Base-by-base conservation (phyloP, 2,113 vertebrate species). In the Platysteira castanea region DNA sequence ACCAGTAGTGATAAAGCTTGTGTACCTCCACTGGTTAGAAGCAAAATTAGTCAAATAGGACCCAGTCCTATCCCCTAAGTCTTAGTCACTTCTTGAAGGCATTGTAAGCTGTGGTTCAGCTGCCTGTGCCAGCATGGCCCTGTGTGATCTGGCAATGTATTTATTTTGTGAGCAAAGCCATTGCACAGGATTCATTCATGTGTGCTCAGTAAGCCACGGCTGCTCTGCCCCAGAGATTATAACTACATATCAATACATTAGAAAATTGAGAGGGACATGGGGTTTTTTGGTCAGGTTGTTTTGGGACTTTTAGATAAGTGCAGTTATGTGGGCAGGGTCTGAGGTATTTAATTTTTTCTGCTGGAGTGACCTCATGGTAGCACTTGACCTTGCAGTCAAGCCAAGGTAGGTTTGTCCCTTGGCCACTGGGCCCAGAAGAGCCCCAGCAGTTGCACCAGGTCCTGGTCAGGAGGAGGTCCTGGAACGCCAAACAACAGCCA, bases 111-210 rank as follows among this genome's bases (percentile, higher is more conserved):
- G 7, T 49, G 69, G 64, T 74, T 89, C 30, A 14, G 23, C 27
- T 37, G 8, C 39, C 28, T 44, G 53, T 84, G 70, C 74, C 39
- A 5, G 49, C 2, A 31, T 47, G 47, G 64, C 81, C 49, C 19
- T 30, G 0, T 30, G 37, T 20, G 13, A 31, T 41, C 61, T 31
- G 20, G 44, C 41, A n/a, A 1, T 13, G 53, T 1, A 0, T 65
- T 91, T 68, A 9, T 84, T 71, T 74, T 76, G n/a, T 64, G 61
- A 9, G 10, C 0, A 0, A 94, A 39, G 35, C 46, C 24, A 4
- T 27, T 35, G 46, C 37, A 5, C 19, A 33, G 46, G 17, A 15
- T 80, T 64, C 9, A 37, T 64, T 49, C 44, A 8, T 46, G 56
- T 8, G 2, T 67, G 21, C 42, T 56, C 54, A 35, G 5, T 3